These are phyloP conservation scores for Rhogogaster chlorosoma DNA, from an alignment of 2,888 invertebrate species.

Conservation along the genomic window DNA sequence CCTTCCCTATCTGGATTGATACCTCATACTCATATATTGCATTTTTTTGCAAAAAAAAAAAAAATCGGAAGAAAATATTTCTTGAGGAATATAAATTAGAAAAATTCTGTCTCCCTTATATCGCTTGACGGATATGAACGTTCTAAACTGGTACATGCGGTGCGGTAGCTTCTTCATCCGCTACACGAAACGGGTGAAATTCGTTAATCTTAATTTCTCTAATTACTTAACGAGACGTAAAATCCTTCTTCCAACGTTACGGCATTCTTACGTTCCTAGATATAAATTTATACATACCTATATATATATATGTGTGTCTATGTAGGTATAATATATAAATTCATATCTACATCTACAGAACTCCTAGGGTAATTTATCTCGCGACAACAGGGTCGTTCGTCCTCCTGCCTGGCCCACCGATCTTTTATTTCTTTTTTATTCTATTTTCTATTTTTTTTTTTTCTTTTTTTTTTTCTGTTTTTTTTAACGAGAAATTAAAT, in stretches of 20 bases:
- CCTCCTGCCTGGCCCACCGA: neutral
- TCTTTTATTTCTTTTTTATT: neutral
- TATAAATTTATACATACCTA: neutral
- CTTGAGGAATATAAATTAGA: too few species aligned
- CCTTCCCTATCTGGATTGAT: too few species aligned
- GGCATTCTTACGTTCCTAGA: neutral
- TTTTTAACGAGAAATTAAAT: conserved; percentile 36
- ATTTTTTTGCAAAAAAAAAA: too few species aligned
- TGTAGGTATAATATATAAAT: neutral
- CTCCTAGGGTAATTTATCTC: conserved; percentile 33
- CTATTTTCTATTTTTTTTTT: neutral
- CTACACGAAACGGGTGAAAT: neutral
- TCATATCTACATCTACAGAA: neutral
- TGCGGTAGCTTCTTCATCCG: neutral
- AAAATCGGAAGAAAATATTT: too few species aligned
- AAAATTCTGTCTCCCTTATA: neutral
- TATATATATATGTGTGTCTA: neutral
- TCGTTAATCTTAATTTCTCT: conserved; percentile 42
- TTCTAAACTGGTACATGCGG: neutral
- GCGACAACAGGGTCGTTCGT: conserved; percentile 23
- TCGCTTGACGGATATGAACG: conserved; percentile 11
- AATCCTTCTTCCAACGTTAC: conserved; percentile 29
- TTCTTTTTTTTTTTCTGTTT: neutral
- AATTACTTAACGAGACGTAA: conserved; percentile 43
- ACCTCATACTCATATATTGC: too few species aligned